phyloP scores from a whole-genome alignment of 2,888 invertebrate species.

The Protonemura montana region DNA sequence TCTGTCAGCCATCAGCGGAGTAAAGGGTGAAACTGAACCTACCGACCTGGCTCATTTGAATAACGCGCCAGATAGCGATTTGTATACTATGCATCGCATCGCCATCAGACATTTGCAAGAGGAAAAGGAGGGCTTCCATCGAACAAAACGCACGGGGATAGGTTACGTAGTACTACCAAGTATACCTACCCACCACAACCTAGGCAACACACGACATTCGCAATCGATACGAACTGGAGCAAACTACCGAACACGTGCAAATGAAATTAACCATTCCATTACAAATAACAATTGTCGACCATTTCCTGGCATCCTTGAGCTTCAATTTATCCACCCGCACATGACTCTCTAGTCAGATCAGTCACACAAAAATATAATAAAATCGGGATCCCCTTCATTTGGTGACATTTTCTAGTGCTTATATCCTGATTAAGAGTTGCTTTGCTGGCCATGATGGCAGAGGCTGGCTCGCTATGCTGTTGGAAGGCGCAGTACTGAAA shows the following conservation, averaged over 20 bases:
- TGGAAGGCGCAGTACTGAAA: no score
- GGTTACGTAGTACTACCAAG: neutral
- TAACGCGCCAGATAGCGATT: no score
- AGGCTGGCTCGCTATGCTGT: no score
- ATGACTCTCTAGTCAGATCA: neutral
- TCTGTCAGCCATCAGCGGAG: no score
- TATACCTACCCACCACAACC: neutral
- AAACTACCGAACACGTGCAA: neutral
- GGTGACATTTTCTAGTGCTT: slow-evolving; percentile 36
- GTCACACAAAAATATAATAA: slow-evolving; percentile 21
- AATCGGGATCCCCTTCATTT: slow-evolving; percentile 34
- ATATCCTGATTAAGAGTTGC: slow-evolving; percentile 23
- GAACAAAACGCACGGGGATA: no score
- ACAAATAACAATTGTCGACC: neutral
- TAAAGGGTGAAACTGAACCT: no score
- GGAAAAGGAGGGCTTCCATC: no score
- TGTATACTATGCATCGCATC: no score
- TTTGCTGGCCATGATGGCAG: neutral
- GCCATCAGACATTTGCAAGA: no score
- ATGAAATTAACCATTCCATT: neutral
- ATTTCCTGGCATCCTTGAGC: slow-evolving; percentile 12
- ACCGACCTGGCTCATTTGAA: no score
- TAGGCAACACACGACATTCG: neutral
- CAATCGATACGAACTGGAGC: neutral
- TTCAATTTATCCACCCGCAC: neutral